Percentiles rank a stretch among this genome's conserved stretches.
Evolutionary conservation across 2,797 vertebrate species (phyloP).

Genomic region (Chaunax sp.): DNA sequence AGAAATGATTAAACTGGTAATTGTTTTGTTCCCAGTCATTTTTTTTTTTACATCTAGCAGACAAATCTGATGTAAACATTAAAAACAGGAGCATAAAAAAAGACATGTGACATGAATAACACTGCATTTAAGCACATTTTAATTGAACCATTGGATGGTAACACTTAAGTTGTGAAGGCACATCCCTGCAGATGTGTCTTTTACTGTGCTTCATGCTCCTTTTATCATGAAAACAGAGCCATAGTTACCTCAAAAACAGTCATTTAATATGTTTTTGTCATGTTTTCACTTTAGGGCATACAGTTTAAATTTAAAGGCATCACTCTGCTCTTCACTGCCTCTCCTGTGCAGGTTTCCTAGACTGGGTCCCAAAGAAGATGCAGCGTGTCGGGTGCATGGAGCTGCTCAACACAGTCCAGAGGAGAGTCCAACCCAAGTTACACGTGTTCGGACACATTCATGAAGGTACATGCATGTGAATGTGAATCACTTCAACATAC

Average conservation of each 20-base stretch:
- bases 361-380: constrained; percentile 99
- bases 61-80: not conserved
- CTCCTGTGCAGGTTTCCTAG: constrained; percentile 88
- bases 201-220: too few species aligned
- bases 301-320: too few species aligned
- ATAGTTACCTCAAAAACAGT: too few species aligned
- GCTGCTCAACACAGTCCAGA: constrained; percentile 95
- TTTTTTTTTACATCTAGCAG: not conserved
- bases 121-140: too few species aligned
- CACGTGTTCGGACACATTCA: constrained; percentile 98
- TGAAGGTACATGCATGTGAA: constrained; percentile 85
- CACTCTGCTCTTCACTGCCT: not conserved
- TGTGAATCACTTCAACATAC: not conserved
- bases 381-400: constrained; percentile 97
- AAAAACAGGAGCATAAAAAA: too few species aligned
- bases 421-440: constrained; percentile 93
- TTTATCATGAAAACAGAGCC: too few species aligned
- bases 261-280: too few species aligned
- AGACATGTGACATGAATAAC: too few species aligned
- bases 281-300: too few species aligned
- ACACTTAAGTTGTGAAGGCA: too few species aligned
- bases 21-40: not conserved
- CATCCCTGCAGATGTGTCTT: too few species aligned
- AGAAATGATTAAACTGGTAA: not conserved
- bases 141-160: too few species aligned